Evolutionary conservation across 1,140 invertebrate genomes (phyloP).

Genomic region (Magallana angulata): DNA sequence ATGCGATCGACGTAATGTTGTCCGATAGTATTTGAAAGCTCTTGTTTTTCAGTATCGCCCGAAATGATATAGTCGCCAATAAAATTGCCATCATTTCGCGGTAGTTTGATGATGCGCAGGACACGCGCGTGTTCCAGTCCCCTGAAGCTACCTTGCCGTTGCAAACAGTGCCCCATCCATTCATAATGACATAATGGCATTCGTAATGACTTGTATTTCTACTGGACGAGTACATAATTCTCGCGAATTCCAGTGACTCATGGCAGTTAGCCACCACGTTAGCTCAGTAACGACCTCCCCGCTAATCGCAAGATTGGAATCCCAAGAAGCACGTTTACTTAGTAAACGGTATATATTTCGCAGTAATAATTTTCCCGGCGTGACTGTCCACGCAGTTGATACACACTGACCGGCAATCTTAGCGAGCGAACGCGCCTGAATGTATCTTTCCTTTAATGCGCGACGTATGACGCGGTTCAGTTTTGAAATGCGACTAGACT

Average conservation of each 20-base stretch:
- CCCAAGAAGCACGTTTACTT: background rate
- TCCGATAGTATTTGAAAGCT: too few relatives aligned
- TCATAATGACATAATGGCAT: constrained; percentile 32
- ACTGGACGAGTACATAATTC: constrained; percentile 16
- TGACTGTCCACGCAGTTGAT: constrained; percentile 39
- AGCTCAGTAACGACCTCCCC: background rate
- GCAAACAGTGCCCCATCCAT: constrained; percentile 12
- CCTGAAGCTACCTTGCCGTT: constrained; percentile 2
- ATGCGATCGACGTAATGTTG: too few relatives aligned
- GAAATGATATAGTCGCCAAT: too few relatives aligned
- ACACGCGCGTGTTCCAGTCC: background rate
- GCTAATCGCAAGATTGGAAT: background rate
- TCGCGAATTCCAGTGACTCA: constrained; percentile 20
- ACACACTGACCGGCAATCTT: constrained; percentile 50
- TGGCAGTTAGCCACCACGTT: background rate
- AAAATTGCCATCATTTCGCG: too few relatives aligned
- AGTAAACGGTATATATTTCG: constrained; percentile 26
- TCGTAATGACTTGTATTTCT: background rate
- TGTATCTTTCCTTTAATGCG: too few relatives aligned
- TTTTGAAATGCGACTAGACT: constrained; percentile 37
- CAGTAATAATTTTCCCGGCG: constrained; percentile 45
- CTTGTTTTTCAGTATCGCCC: too few relatives aligned
- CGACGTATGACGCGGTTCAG: background rate
- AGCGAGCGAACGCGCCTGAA: too few relatives aligned
- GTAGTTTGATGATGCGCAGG: too few relatives aligned